These are phyloP conservation scores for Drosophila albomicans DNA, from an alignment of 1,140 invertebrate genomes.

Conservation along the genomic window DNA sequence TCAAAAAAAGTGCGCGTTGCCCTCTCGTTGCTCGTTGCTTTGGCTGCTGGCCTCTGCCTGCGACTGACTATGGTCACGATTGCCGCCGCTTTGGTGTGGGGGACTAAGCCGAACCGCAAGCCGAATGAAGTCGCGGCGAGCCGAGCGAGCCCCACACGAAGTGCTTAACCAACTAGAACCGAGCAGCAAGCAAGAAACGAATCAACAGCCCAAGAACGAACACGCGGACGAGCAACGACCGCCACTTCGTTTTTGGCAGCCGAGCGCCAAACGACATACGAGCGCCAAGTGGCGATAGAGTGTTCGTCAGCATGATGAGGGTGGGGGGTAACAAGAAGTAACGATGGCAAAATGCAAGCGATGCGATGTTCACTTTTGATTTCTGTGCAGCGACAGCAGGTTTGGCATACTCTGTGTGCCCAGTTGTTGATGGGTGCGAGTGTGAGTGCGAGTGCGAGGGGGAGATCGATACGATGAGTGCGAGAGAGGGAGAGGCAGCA, in stretches of 20 bases:
- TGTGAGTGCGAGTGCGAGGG: not conserved
- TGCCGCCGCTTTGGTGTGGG: slow-evolving; percentile 46
- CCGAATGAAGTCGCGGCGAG: not conserved
- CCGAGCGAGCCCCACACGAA: slow-evolving; percentile 53
- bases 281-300: not conserved
- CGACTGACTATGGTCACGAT: slow-evolving; percentile 47
- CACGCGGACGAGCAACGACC: slow-evolving; percentile 68
- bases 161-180: slow-evolving; percentile 73
- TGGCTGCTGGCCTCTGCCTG: slow-evolving; percentile 57
- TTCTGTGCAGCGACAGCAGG: slow-evolving; percentile 80
- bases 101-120: slow-evolving; percentile 36
- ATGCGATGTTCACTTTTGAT: slow-evolving; percentile 80
- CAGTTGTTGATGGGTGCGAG: slow-evolving; percentile 2
- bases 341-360: slow-evolving; percentile 57
- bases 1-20: slow-evolving; percentile 58
- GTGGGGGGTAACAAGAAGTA: not conserved
- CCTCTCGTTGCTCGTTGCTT: slow-evolving; percentile 44
- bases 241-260: slow-evolving; percentile 51
- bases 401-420: slow-evolving; percentile 52
- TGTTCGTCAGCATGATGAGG: not conserved
- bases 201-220: slow-evolving; percentile 48
- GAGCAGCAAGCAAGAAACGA: slow-evolving; percentile 71
- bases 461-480: not conserved
- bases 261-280: slow-evolving; percentile 25
- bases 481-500: slow-evolving; percentile 9